Conservation (phyloP, 2,888 invertebrate genomes). For the Hydropsyche betteni region DNA sequence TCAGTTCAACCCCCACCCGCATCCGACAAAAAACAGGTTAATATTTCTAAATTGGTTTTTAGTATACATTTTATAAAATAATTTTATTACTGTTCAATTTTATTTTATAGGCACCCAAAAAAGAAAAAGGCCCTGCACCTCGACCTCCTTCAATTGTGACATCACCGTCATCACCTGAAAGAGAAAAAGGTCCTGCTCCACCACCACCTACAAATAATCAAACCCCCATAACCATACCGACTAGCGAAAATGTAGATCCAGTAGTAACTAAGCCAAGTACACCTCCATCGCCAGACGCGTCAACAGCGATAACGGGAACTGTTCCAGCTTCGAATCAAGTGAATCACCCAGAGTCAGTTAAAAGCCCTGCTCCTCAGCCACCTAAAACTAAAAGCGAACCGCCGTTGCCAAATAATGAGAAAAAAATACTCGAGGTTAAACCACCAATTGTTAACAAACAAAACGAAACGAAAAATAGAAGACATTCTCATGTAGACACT, state of each 20-base stretch:
- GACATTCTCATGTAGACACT: slow-evolving; percentile 45
- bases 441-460: background rate
- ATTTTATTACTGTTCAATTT: background rate
- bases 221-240: slow-evolving; percentile 52
- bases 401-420: slow-evolving; percentile 34
- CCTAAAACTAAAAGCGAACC: slow-evolving; percentile 21
- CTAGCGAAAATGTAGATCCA: slow-evolving; percentile 13
- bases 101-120: slow-evolving; percentile 71
- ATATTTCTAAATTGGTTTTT: background rate
- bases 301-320: slow-evolving; percentile 43
- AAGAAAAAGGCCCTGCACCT: slow-evolving; percentile 86
- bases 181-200: slow-evolving; percentile 53
- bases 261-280: slow-evolving; percentile 32
- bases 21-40: slow-evolving; percentile 54
- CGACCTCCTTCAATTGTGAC: slow-evolving; percentile 68
- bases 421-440: slow-evolving; percentile 16
- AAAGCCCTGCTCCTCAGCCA: slow-evolving; percentile 49
- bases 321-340: slow-evolving; percentile 45
- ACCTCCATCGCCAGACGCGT: slow-evolving; percentile 41
- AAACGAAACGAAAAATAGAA: slow-evolving; percentile 28
- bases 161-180: slow-evolving; percentile 54
- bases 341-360: slow-evolving; percentile 50
- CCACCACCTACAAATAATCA: slow-evolving; percentile 55
- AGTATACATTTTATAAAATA: background rate
- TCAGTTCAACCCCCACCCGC: slow-evolving; percentile 49